Conservation (phyloP, 2,888 invertebrate species). For the Operophtera brumata region DNA sequence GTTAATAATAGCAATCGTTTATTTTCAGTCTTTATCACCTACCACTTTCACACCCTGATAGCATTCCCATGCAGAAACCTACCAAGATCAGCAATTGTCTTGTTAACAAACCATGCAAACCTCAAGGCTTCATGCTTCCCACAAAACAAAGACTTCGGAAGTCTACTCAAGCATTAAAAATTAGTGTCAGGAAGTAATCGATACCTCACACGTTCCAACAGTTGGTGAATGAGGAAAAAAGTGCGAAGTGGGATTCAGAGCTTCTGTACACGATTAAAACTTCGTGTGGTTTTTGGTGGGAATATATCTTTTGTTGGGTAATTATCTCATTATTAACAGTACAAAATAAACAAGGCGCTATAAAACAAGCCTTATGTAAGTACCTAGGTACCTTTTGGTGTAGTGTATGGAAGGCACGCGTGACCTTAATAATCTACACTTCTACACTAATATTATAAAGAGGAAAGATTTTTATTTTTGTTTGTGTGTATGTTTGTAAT, state of each 20-base stretch:
- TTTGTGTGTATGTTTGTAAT: too few relatives aligned
- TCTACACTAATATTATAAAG: too few relatives aligned
- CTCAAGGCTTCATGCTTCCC: constrained; percentile 18
- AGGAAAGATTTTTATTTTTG: too few relatives aligned
- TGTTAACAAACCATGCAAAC: constrained; percentile 31
- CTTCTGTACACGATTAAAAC: constrained; percentile 2
- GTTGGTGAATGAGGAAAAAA: constrained; percentile 18
- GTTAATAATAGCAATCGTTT: not conserved
- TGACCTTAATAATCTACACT: too few relatives aligned
- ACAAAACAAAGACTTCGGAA: constrained; percentile 25
- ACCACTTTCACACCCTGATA: not conserved
- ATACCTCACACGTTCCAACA: constrained; percentile 28
- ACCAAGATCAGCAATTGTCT: constrained; percentile 13
- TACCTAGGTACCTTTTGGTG: too few relatives aligned
- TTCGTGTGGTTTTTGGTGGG: not conserved
- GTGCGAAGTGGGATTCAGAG: constrained; percentile 3
- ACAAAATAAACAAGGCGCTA: too few relatives aligned
- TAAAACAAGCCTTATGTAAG: too few relatives aligned
- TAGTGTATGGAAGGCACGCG: too few relatives aligned
- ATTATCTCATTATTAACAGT: too few relatives aligned
- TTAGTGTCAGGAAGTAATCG: constrained; percentile 31
- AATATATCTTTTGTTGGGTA: not conserved
- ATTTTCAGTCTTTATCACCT: too few relatives aligned
- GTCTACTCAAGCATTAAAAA: constrained; percentile 30
- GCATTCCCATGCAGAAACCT: constrained; percentile 9